phyloP scores from a whole-genome alignment of 2,113 vertebrate species.

The Eupsittula cactorum region DNA sequence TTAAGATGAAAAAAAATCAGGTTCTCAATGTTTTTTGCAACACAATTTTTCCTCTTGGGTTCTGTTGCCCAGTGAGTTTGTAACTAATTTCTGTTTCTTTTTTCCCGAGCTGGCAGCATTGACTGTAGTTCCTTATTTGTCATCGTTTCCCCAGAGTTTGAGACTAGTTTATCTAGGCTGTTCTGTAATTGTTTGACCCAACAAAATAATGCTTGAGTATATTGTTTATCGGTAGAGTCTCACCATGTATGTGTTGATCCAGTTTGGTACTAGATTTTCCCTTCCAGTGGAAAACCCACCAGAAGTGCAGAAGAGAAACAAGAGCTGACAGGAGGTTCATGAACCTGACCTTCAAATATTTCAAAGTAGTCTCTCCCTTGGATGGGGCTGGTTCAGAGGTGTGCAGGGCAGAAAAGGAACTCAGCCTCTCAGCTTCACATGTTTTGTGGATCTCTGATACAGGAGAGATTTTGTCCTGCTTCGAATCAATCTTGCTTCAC shows the following conservation, averaged over 20 bases:
- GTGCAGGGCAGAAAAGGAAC: neutral
- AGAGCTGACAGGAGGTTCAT: neutral
- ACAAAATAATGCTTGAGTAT: neutral
- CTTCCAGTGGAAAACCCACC: neutral
- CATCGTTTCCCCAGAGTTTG: neutral
- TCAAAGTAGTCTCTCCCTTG: neutral
- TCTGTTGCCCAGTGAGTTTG: neutral
- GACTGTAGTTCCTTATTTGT: neutral
- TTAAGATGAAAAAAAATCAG: neutral
- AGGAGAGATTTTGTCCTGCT: neutral
- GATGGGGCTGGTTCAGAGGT: neutral
- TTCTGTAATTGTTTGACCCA: neutral
- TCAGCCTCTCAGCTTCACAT: neutral
- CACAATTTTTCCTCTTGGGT: neutral
- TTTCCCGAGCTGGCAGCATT: neutral
- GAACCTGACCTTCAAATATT: neutral
- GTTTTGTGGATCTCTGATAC: neutral
- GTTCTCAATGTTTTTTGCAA: neutral
- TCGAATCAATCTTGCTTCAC: slow-evolving; percentile 37
- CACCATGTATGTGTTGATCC: neutral
- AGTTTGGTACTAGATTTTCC: neutral
- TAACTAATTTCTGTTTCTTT: neutral
- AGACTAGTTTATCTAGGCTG: neutral
- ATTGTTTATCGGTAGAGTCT: neutral
- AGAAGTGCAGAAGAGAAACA: neutral